Evolutionary conservation across 1,140 invertebrate genomes (phyloP).

Genomic region (Xylocopa sonorina): DNA sequence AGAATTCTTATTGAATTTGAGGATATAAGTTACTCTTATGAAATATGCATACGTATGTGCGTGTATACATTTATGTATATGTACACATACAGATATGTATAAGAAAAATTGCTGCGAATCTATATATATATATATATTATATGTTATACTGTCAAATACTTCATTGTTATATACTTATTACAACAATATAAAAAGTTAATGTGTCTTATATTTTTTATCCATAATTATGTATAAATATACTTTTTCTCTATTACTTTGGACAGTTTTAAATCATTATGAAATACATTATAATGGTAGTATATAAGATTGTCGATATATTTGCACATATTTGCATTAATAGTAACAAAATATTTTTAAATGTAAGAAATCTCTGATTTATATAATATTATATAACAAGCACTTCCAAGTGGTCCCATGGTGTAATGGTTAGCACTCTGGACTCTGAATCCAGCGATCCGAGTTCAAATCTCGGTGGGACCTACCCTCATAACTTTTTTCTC

Average conservation of each 20-base stretch:
- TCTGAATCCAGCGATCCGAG: constrained; percentile 95
- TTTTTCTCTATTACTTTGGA: constrained; percentile 6
- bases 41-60: constrained; percentile 66
- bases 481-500: constrained; percentile 81
- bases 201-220: constrained; percentile 36
- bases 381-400: background rate
- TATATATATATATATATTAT: constrained; percentile 56
- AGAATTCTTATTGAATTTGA: constrained; percentile 58
- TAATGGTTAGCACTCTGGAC: constrained; percentile 96
- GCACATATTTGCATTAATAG: background rate
- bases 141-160: constrained; percentile 61
- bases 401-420: constrained; percentile 88
- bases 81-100: constrained; percentile 57
- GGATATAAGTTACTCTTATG: constrained; percentile 57
- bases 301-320: background rate
- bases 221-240: constrained; percentile 29
- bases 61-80: constrained; percentile 61
- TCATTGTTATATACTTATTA: constrained; percentile 67
- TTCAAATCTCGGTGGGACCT: constrained; percentile 93
- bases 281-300: background rate
- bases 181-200: constrained; percentile 53
- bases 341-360: background rate
- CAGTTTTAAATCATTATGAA: constrained; percentile 4
- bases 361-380: background rate
- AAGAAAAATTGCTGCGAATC: constrained; percentile 55